Evolutionary conservation across 1,140 invertebrate genomes (phyloP).

Genomic region (Drosophila sucinea): DNA sequence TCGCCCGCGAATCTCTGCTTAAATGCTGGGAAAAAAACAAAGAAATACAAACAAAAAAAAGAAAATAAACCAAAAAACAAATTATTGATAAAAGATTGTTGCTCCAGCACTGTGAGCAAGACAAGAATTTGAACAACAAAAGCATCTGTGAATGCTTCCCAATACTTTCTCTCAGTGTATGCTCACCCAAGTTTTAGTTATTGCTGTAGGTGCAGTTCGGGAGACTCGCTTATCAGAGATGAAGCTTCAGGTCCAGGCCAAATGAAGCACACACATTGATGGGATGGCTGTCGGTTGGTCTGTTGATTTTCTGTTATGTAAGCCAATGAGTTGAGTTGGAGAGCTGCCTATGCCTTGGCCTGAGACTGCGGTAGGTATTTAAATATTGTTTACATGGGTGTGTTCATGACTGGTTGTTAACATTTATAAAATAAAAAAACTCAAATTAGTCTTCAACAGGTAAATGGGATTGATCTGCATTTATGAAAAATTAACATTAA

Average conservation of each 20-base stretch:
- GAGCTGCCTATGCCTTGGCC: constrained; percentile 28
- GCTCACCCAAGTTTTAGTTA: constrained; percentile 47
- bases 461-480: background rate
- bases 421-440: background rate
- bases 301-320: constrained; percentile 63
- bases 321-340: constrained; percentile 22
- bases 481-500: background rate
- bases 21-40: constrained; percentile 60
- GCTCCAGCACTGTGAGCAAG: constrained; percentile 62
- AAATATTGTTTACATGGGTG: constrained; percentile 5
- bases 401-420: constrained; percentile 1
- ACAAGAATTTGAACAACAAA: constrained; percentile 17
- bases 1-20: constrained; percentile 70
- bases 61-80: constrained; percentile 59
- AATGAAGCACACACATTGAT: constrained; percentile 45
- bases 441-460: background rate
- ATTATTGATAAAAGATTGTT: constrained; percentile 81
- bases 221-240: constrained; percentile 69
- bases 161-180: constrained; percentile 63
- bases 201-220: constrained; percentile 72
- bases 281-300: constrained; percentile 67
- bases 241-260: constrained; percentile 60
- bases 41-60: constrained; percentile 22
- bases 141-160: background rate
- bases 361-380: constrained; percentile 68